phyloP scores from a whole-genome alignment of 2,113 vertebrate genomes.

The Thryonomys swinderianus region DNA sequence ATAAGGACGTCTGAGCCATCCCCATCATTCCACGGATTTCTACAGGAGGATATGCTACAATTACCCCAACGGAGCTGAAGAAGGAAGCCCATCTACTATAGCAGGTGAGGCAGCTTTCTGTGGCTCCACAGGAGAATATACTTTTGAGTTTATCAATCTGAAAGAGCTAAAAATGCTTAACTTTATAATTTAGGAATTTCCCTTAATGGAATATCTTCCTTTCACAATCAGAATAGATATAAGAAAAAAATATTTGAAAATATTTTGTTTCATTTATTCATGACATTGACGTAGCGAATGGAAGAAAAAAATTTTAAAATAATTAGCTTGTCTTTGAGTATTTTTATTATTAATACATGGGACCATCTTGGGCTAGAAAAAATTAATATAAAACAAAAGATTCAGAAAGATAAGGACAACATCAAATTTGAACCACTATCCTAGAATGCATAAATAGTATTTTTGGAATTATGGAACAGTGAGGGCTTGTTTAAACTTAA shows the following conservation, averaged over 20 bases:
- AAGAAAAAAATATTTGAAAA: constrained; percentile 39
- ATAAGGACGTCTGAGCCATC: constrained; percentile 24
- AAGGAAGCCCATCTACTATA: background rate
- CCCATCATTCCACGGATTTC: background rate
- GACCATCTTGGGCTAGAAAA: background rate
- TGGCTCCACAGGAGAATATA: background rate
- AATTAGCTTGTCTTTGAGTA: background rate
- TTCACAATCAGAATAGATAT: constrained; percentile 35
- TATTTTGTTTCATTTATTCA: constrained; percentile 28
- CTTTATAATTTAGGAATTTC: constrained; percentile 2
- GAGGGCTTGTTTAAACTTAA: constrained; percentile 23
- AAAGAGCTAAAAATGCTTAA: constrained; percentile 21
- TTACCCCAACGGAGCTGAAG: background rate
- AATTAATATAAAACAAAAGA: constrained; percentile 30
- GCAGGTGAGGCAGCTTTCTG: background rate
- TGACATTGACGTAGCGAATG: background rate
- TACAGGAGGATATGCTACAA: background rate
- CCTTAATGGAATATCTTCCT: background rate
- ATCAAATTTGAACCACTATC: background rate
- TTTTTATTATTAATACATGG: constrained; percentile 30
- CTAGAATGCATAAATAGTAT: background rate
- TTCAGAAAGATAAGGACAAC: constrained; percentile 6
- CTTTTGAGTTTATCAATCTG: background rate
- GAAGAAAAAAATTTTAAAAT: constrained; percentile 34
- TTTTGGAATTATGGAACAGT: background rate